These are phyloP conservation scores for Metridium senile DNA, from an alignment of 92 coral and sea anemone species.

Conservation along the genomic window DNA sequence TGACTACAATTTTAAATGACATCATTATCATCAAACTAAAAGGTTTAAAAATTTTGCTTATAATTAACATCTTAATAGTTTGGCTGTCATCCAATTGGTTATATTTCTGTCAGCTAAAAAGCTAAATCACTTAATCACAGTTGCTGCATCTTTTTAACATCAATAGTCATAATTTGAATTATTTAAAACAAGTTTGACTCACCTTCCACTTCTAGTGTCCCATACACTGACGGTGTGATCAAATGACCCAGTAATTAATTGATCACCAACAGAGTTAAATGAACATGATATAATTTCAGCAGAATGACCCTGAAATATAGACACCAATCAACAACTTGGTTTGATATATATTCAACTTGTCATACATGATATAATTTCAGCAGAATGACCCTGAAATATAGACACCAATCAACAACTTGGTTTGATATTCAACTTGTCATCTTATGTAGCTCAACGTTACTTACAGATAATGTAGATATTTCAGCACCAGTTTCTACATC, in stretches of 20 bases:
- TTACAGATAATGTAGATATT: slow-evolving; percentile 84
- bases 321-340: background rate
- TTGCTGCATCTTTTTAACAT: too few relatives aligned
- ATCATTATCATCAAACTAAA: too few relatives aligned
- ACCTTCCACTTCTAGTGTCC: slow-evolving; percentile 98
- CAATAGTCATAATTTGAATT: too few relatives aligned
- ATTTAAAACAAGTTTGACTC: background rate
- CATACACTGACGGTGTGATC: slow-evolving; percentile 99
- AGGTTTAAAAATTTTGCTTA: too few relatives aligned
- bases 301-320: slow-evolving; percentile 78
- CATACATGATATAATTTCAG: slow-evolving; percentile 46
- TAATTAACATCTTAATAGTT: too few relatives aligned
- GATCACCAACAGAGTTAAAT: slow-evolving; percentile 93
- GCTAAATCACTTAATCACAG: too few relatives aligned
- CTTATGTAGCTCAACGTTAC: too few relatives aligned
- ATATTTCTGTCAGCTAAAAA: too few relatives aligned
- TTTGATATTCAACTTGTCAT: background rate
- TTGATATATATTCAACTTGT: background rate
- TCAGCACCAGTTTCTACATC: slow-evolving; percentile 99
- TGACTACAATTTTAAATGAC: too few relatives aligned
- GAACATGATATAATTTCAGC: slow-evolving; percentile 97
- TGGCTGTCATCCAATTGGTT: too few relatives aligned
- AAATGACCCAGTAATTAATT: slow-evolving; percentile 94
- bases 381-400: slow-evolving; percentile 84
- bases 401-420: background rate